Evolutionary conservation across 2,888 invertebrate species (phyloP).

Genomic region (Dynastes hyllus): DNA sequence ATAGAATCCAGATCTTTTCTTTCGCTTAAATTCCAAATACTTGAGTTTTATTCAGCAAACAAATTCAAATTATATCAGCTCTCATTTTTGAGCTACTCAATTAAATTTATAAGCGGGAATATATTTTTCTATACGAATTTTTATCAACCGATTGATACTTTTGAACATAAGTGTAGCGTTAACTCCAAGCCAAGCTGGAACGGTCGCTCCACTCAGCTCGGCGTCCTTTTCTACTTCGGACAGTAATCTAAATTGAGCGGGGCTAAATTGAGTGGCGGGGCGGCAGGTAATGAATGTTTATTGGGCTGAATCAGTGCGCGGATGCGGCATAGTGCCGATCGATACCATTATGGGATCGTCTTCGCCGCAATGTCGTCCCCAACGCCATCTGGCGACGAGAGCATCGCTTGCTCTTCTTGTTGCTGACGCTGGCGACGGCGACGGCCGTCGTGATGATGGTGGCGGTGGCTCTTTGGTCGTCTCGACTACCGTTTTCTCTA

Average conservation of each 20-base stretch:
- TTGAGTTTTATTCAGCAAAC: too few species aligned
- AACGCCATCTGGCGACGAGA: slow-evolving; percentile 45
- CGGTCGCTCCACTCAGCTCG: background rate
- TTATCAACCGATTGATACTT: background rate
- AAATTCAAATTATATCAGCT: too few species aligned
- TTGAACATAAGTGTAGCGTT: background rate
- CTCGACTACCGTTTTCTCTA: too few species aligned
- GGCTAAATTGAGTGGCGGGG: slow-evolving; percentile 69
- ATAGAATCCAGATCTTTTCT: too few species aligned
- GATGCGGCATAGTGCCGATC: slow-evolving; percentile 60
- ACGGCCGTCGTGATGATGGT: too few species aligned
- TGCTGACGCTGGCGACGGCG: slow-evolving; percentile 25
- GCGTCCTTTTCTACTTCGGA: slow-evolving; percentile 60
- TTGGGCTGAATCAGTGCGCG: slow-evolving; percentile 68
- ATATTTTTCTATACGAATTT: too few species aligned
- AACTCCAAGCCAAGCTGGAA: background rate
- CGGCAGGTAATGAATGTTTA: slow-evolving; percentile 70
- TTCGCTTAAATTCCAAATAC: too few species aligned
- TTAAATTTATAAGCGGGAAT: too few species aligned
- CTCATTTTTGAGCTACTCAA: too few species aligned
- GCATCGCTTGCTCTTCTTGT: slow-evolving; percentile 56
- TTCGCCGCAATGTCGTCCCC: slow-evolving; percentile 43
- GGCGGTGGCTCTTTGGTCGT: too few species aligned
- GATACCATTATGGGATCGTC: slow-evolving; percentile 54
- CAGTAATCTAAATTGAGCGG: slow-evolving; percentile 70